Percentiles rank a stretch among this genome's conserved stretches.
phyloP scores from a whole-genome alignment of 1,140 invertebrate genomes.

The Whitmania pigra region DNA sequence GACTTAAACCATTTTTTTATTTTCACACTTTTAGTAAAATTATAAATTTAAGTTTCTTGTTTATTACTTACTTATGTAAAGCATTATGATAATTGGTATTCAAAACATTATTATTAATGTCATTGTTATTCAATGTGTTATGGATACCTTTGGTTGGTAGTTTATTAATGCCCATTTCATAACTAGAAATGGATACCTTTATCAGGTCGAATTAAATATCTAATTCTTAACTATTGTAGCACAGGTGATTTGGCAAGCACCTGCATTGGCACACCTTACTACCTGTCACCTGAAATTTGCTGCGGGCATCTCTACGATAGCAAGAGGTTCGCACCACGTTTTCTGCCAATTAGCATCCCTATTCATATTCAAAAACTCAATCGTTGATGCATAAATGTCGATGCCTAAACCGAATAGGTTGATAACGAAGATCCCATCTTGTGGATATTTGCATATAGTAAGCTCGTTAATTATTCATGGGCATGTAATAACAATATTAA shows the following conservation, averaged over 20 bases:
- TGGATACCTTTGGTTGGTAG: no score
- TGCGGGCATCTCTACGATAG: conserved; percentile 44
- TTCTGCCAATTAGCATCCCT: not conserved
- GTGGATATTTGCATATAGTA: not conserved
- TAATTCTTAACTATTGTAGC: conserved; percentile 24
- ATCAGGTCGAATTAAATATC: conserved; percentile 24
- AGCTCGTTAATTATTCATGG: not conserved
- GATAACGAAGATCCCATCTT: no score
- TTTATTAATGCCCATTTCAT: no score
- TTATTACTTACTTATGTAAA: no score
- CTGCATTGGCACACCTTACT: conserved; percentile 48
- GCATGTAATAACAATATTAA: no score
- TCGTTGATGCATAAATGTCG: not conserved
- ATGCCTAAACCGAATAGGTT: not conserved
- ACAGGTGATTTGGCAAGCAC: conserved; percentile 41
- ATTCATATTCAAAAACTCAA: not conserved
- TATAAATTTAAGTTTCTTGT: no score
- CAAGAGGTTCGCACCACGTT: conserved; percentile 27
- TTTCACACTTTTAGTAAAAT: no score
- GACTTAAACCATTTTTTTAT: not conserved
- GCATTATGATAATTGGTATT: no score
- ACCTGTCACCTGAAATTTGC: conserved; percentile 47
- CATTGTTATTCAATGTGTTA: no score
- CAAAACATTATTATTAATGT: no score
- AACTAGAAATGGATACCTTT: no score